phyloP scores from a whole-genome alignment of 2,797 vertebrate species.

The Channa striata region DNA sequence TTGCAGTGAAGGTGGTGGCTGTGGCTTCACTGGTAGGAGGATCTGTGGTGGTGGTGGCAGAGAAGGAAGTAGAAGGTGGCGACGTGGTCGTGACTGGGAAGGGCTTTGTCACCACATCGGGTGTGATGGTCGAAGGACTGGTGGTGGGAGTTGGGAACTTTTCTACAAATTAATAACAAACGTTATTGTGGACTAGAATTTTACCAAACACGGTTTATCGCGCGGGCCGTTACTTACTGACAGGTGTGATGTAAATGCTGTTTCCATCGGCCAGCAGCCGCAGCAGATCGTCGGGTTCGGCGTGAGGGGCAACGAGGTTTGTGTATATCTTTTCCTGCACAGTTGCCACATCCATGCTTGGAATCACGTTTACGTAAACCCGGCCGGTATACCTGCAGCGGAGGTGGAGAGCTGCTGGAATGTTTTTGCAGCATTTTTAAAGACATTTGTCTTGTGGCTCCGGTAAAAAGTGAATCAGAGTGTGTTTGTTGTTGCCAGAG shows the following conservation, averaged over 20 bases:
- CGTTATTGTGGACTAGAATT: not conserved
- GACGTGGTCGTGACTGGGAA: slow-evolving; percentile 6
- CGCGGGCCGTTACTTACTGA: slow-evolving; percentile 67
- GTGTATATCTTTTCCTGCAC: slow-evolving; percentile 55
- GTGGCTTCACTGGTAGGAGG: not conserved
- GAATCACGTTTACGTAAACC: slow-evolving; percentile 68
- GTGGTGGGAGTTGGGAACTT: slow-evolving; percentile 36
- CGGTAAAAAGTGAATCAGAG: not conserved
- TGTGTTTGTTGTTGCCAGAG: not conserved
- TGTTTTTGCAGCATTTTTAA: not conserved
- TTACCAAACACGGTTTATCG: not conserved
- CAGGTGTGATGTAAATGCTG: slow-evolving; percentile 66
- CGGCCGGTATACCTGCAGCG: slow-evolving; percentile 71
- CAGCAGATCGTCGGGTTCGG: not conserved
- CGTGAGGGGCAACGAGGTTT: slow-evolving; percentile 24
- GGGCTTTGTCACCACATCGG: slow-evolving; percentile 5
- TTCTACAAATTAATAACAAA: slow-evolving; percentile 41
- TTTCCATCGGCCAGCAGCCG: slow-evolving; percentile 1
- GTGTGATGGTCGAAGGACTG: slow-evolving; percentile 4
- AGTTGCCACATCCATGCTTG: slow-evolving; percentile 65
- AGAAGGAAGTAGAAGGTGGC: not conserved
- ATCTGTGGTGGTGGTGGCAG: slow-evolving; percentile 13
- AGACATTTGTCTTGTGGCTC: not conserved
- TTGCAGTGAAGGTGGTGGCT: slow-evolving; percentile 9
- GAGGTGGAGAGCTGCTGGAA: not conserved